Evolutionary conservation across 2,797 vertebrate genomes (phyloP), one percentile per base, ranked within the genome.

Genomic region (Gallinago nigripennis): DNA sequence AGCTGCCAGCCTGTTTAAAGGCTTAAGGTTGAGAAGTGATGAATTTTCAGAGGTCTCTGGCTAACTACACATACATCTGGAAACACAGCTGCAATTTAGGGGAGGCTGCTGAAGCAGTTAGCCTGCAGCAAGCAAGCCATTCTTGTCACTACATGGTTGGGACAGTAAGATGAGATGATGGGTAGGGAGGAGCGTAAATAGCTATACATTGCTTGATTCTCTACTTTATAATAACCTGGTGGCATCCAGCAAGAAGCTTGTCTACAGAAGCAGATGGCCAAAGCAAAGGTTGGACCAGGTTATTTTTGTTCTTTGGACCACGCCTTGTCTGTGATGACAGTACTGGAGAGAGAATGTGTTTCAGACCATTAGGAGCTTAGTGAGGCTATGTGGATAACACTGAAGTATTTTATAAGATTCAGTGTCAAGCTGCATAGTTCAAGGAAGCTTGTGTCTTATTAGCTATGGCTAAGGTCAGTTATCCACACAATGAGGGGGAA

Each of bases 401-500:
- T 88, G 84, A 82, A 84, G 28, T 92, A n/a, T 94, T 97, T 91
- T 88, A 31, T 77, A 97, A 92, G 80, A 92, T 93, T 82, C 86
- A 93, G 72, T 64, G 66, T 87, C 87, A 88, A 92, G 50, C 90
- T 91, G 77, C 66, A 25, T 54, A 69, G 93, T 94, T 95, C 81
- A 92, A 95, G 68, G 65, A 79, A 90, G 63, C 66, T 94, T 51
- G 63, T 83, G 71, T 96, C 84, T 90, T 96, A 95, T 91, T 93
- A 94, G 90, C 68, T 70, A 18, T 94, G 43, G 92, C 87, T 95
- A 96, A 92, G 94, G 91, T 96, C 92, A 93, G 91, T 95, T 96
- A 94, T 97, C 86, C 78, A 84, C 88, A 93, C 92, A 90, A 95
- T 95, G 94, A 96, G 51, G 93, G 88, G 82, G 82, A 93, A 97